A percentile compares a stretch with the other conserved stretches of the same genome.
Evolutionary conservation across 2,797 vertebrate species (phyloP).

Genomic region (Pipistrellus nathusii): DNA sequence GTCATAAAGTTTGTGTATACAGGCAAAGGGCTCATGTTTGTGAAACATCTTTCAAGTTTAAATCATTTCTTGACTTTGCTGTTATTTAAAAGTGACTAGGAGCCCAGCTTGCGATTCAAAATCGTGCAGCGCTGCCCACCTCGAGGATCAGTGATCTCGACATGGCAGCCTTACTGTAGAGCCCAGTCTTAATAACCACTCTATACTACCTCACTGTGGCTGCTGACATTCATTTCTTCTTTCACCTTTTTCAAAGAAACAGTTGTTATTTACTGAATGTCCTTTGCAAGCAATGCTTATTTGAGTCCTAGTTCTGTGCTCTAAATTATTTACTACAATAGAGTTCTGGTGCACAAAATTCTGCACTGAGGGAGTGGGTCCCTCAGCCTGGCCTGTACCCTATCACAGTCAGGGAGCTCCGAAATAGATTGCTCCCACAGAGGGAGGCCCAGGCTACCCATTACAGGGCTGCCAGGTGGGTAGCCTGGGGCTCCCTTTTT

Average conservation of each 20-base stretch:
- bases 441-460: no score
- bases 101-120: no score
- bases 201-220: neutral
- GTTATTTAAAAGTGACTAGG: neutral
- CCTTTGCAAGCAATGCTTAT: neutral
- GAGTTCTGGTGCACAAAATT: no score
- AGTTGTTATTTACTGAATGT: neutral
- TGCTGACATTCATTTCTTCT: neutral
- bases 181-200: neutral
- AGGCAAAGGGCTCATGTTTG: neutral
- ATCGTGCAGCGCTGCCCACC: no score
- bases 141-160: neutral
- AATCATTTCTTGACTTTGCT: neutral
- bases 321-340: neutral
- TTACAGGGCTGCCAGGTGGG: no score
- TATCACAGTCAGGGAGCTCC: no score
- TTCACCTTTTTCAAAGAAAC: neutral
- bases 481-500: no score
- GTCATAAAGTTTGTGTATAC: neutral
- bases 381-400: no score
- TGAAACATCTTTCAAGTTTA: slow-evolving; percentile 18
- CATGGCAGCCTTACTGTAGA: neutral
- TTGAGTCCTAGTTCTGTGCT: neutral
- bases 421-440: no score
- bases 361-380: no score